Conservation (phyloP, 2,888 invertebrate genomes). For the Xanthorhoe spadicearia region DNA sequence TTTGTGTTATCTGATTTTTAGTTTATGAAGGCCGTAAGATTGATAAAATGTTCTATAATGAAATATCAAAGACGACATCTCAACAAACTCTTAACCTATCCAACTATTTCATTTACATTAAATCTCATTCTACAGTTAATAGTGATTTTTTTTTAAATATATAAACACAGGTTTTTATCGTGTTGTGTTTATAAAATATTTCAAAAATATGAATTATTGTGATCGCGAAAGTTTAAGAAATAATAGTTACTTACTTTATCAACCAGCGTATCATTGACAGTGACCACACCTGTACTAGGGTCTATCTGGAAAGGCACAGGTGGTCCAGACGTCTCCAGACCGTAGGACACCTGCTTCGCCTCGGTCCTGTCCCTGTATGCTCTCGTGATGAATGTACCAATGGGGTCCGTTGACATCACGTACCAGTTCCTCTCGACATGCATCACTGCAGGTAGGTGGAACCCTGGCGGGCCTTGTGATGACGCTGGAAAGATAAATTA, state of each 20-base stretch:
- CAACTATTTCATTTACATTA: too few relatives aligned
- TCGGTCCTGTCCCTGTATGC: constrained; percentile 88
- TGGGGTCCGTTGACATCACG: constrained; percentile 87
- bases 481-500: constrained; percentile 62
- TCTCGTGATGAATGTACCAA: constrained; percentile 89
- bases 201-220: too few relatives aligned
- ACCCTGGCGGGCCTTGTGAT: constrained; percentile 76
- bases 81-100: too few relatives aligned
- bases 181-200: too few relatives aligned
- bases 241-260: constrained; percentile 85
- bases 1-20: too few relatives aligned
- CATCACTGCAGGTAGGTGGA: constrained; percentile 88
- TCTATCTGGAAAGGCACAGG: constrained; percentile 91
- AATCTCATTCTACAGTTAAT: too few relatives aligned
- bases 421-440: constrained; percentile 90
- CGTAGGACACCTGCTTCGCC: constrained; percentile 86
- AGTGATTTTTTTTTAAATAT: too few relatives aligned
- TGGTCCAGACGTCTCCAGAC: constrained; percentile 86
- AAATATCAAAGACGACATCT: not conserved
- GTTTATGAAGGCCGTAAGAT: too few relatives aligned
- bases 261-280: constrained; percentile 90
- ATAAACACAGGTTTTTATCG: too few relatives aligned
- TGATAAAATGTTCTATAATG: not conserved
- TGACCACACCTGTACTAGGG: constrained; percentile 89
- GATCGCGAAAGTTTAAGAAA: too few relatives aligned